Conservation (phyloP, 2,888 invertebrate species). For the Hemithea aestivaria region DNA sequence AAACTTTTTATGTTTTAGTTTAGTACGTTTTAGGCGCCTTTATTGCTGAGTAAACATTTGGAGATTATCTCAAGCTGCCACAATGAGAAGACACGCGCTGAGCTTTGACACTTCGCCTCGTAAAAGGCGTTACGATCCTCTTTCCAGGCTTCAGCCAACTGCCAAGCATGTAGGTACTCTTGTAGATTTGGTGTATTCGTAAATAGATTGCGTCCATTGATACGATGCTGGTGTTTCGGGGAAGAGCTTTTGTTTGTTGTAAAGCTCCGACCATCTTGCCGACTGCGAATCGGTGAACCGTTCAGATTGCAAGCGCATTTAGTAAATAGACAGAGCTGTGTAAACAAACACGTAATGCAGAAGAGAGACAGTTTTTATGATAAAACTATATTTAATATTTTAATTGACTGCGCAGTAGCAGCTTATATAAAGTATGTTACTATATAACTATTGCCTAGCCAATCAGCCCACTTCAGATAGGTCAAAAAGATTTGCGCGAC, state of each 20-base stretch:
- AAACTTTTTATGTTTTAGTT: conserved; percentile 77
- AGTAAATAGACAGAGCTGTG: conserved; percentile 61
- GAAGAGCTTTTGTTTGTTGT: conserved; percentile 59
- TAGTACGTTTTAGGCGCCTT: conserved; percentile 70
- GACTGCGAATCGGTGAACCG: conserved; percentile 44
- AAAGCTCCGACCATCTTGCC: conserved; percentile 48
- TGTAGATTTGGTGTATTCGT: no score
- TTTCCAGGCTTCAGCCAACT: neutral
- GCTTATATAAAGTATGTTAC: no score
- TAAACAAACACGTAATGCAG: conserved; percentile 17
- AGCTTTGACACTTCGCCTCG: conserved; percentile 29
- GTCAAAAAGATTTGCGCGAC: no score
- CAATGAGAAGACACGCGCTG: conserved; percentile 20
- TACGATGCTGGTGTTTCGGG: conserved; percentile 59
- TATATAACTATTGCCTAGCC: no score
- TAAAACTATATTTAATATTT: neutral
- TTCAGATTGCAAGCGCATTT: conserved; percentile 55
- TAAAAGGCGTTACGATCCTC: neutral
- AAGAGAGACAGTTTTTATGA: neutral
- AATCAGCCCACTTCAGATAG: no score
- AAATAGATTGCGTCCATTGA: conserved; percentile 48
- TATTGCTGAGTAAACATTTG: conserved; percentile 72
- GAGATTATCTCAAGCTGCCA: conserved; percentile 51
- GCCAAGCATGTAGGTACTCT: no score
- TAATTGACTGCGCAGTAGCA: no score